Percentiles rank a stretch among this genome's conserved stretches.
These are phyloP conservation scores for Macquaria australasica DNA, from an alignment of 2,113 vertebrate genomes.

Conservation along the genomic window DNA sequence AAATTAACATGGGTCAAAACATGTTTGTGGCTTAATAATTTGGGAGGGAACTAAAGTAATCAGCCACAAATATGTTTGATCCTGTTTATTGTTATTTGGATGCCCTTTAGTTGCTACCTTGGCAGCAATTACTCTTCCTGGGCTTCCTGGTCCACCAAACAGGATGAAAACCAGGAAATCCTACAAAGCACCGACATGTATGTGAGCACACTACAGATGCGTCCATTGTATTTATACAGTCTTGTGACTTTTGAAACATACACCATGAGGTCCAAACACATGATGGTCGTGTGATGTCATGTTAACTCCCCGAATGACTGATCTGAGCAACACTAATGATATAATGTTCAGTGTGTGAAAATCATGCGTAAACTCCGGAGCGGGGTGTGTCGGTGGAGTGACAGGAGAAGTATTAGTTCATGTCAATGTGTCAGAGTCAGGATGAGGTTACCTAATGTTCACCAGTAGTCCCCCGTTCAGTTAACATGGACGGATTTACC, in stretches of 20 bases:
- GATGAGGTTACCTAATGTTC: too few relatives aligned
- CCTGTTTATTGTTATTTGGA: not conserved
- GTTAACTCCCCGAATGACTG: not conserved
- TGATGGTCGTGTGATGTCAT: not conserved
- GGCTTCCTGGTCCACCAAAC: not conserved
- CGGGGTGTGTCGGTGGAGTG: too few relatives aligned
- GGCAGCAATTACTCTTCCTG: not conserved
- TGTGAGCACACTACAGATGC: too few relatives aligned
- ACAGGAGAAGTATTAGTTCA: too few relatives aligned
- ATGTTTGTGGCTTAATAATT: not conserved
- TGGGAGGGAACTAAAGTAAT: not conserved
- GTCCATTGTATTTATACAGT: not conserved
- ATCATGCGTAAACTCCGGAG: too few relatives aligned
- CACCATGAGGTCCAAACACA: not conserved
- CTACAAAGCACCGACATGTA: not conserved
- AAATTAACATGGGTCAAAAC: not conserved
- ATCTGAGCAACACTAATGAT: not conserved
- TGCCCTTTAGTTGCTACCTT: too few relatives aligned
- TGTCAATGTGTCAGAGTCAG: too few relatives aligned
- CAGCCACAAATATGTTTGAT: not conserved
- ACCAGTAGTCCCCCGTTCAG: too few relatives aligned
- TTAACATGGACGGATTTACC: too few relatives aligned
- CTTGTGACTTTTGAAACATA: not conserved
- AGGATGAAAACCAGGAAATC: not conserved
- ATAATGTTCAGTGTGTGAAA: too few relatives aligned